Conservation (phyloP, 2,797 vertebrate species). For the Liparis tanakae region DNA sequence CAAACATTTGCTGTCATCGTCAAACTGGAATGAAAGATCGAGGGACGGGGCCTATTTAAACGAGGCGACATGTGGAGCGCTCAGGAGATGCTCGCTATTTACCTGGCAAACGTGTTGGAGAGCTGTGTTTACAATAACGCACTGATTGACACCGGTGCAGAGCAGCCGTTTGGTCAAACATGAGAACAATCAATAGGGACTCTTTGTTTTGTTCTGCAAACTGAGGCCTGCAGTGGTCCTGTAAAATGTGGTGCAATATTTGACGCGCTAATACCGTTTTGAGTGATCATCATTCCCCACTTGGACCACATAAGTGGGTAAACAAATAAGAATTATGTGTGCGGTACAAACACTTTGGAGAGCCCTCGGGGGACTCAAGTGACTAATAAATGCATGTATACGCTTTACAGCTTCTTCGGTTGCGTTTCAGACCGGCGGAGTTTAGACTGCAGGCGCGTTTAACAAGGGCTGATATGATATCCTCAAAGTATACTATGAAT, state of each 20-base stretch:
- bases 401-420: constrained; percentile 12
- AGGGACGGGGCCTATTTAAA: constrained; percentile 26
- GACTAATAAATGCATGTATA: constrained; percentile 47
- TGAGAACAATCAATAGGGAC: constrained; percentile 71
- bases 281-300: constrained; percentile 74
- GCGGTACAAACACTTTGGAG: constrained; percentile 61
- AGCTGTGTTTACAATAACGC: constrained; percentile 64
- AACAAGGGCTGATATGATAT: not conserved
- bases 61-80: constrained; percentile 24
- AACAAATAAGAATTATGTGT: constrained; percentile 74
- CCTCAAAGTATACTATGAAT: not conserved
- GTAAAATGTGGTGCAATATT: constrained; percentile 70
- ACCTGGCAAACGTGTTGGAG: constrained; percentile 45
- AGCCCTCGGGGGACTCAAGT: constrained; percentile 42
- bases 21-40: constrained; percentile 26
- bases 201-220: constrained; percentile 71
- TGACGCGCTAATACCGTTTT: constrained; percentile 75
- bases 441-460: constrained; percentile 1
- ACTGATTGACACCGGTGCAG: constrained; percentile 60
- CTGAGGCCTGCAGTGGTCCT: constrained; percentile 44
- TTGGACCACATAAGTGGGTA: constrained; percentile 68
- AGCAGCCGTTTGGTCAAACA: constrained; percentile 75
- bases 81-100: constrained; percentile 50
- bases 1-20: constrained; percentile 25
- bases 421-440: constrained; percentile 19